A percentile compares a stretch with the other conserved stretches of the same genome.
Conservation (phyloP, 2,113 vertebrate genomes). For the Rhynchopsitta pachyrhyncha region DNA sequence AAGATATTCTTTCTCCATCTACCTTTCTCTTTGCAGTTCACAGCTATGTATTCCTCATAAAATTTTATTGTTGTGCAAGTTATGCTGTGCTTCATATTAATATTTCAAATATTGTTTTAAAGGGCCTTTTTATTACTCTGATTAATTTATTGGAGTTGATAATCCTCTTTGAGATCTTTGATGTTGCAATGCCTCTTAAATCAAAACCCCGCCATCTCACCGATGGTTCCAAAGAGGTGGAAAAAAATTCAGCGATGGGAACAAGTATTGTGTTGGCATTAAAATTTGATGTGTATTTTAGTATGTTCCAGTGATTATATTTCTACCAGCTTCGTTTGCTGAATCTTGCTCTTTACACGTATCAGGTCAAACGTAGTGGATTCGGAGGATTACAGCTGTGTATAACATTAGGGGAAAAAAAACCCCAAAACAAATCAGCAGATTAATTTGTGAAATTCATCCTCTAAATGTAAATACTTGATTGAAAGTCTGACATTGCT, state of each 20-base stretch:
- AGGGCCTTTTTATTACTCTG: background rate
- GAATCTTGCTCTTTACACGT: background rate
- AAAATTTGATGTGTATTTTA: background rate
- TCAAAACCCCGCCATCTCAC: background rate
- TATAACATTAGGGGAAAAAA: background rate
- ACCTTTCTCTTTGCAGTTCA: background rate
- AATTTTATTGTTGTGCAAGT: background rate
- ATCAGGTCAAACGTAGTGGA: background rate
- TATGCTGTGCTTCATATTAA: background rate
- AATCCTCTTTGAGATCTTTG: background rate
- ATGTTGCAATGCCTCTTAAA: background rate
- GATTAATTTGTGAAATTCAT: background rate
- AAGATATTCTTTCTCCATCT: background rate
- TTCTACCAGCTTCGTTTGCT: background rate
- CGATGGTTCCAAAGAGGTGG: fast-evolving
- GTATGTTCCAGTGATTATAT: background rate
- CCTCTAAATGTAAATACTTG: background rate
- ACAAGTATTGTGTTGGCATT: background rate
- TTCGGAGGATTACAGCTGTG: background rate
- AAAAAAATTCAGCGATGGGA: background rate
- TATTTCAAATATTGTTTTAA: background rate
- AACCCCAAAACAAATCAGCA: background rate
- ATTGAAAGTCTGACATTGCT: background rate
- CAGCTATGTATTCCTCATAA: background rate
- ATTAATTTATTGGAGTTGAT: background rate